Base-by-base conservation (phyloP, 2,888 invertebrate genomes). In the Maniola hyperantus region DNA sequence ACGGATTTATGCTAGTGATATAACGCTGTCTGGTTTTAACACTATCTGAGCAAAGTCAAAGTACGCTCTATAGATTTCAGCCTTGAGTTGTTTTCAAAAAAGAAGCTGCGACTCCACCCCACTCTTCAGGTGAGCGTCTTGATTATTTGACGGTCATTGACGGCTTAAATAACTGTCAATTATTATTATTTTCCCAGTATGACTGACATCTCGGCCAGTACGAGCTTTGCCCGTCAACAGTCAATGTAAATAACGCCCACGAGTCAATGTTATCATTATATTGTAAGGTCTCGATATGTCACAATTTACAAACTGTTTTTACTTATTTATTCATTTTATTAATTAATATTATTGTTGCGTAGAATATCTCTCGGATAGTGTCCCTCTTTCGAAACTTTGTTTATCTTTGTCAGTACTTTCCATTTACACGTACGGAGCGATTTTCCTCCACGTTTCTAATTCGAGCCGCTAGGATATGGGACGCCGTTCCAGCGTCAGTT, bases 171-270 rank as follows among this genome's bases (percentile, higher is more conserved):
- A 42, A n/a, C 57, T 20, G 39, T 57, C n/a, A 42, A 39, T 42
- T 42, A 57, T 39, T 57, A 42, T 39, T 57, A 18, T 11, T 15
- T 55, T 36, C 7, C 39, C 42, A 42, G 18, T 55, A n/a, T 36
- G 36, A 54, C 36, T 10, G 15, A 36, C 36, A 36, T 54, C 15
- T 20, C 57, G 57, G 57, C 20, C 42, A 42, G 57, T 57, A 20
- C 57, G 39, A 11, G 42, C 18, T 57, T 20, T 57, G 39, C 7
- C 20, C 57, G 42, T 57, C 57, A 18, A 55, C 55, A 39, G 65
- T 71, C 71, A 71, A 72, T 66, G 65, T 58, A 54, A 72, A 70
- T 75, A 74, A 74, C 77, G 79, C 78, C 79, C 79, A 70, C 72
- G 68, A 74, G 69, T 75, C 72, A 77, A 73, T 76, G 77, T 77